phyloP scores from a whole-genome alignment of 1,140 invertebrate genomes.

The Drosophila baimaii region DNA sequence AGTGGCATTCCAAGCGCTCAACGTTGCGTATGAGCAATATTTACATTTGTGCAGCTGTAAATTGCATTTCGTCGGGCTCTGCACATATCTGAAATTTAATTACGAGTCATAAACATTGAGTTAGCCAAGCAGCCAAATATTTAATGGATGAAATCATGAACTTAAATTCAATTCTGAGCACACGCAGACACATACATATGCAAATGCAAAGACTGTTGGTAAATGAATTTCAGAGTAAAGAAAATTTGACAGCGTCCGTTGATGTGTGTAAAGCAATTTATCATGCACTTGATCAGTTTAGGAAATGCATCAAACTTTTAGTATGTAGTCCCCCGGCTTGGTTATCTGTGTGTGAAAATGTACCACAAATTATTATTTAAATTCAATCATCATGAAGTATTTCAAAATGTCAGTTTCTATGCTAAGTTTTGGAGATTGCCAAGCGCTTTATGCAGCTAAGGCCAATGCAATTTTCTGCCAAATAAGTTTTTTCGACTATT shows the following conservation, averaged over 20 bases:
- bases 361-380: constrained; percentile 9
- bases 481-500: constrained; percentile 13
- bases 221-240: constrained; percentile 25
- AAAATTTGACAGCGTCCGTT: constrained; percentile 37
- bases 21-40: constrained; percentile 76
- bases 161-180: constrained; percentile 45
- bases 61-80: constrained; percentile 59
- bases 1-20: constrained; percentile 37
- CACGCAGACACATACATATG: constrained; percentile 1
- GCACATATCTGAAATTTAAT: constrained; percentile 67
- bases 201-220: constrained; percentile 13
- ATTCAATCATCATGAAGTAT: not conserved
- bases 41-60: constrained; percentile 65
- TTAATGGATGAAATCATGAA: constrained; percentile 57
- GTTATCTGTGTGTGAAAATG: constrained; percentile 1
- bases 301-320: constrained; percentile 1
- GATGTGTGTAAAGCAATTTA: constrained; percentile 43
- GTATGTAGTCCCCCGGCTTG: not conserved
- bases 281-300: constrained; percentile 21
- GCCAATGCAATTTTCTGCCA: constrained; percentile 37
- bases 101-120: constrained; percentile 58
- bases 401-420: not conserved
- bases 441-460: not conserved
- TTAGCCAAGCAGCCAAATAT: constrained; percentile 49
- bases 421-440: not conserved